Conservation (phyloP, 2,888 invertebrate genomes). For the Lymantria monacha region DNA sequence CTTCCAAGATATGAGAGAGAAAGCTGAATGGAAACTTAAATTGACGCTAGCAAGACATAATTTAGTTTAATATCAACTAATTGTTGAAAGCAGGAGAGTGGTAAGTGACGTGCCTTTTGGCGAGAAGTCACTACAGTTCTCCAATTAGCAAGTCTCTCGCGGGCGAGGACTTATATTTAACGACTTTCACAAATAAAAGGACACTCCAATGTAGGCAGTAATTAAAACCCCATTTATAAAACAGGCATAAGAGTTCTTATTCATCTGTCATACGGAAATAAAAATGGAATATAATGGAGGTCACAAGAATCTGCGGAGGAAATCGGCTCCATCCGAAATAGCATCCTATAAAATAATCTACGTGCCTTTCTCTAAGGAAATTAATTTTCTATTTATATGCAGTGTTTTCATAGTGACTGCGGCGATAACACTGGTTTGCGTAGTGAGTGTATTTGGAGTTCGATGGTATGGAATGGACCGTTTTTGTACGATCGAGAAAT, state of each 20-base stretch:
- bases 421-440: too few species aligned
- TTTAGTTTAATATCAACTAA: constrained; percentile 44
- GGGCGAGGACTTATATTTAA: constrained; percentile 40
- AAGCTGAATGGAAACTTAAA: constrained; percentile 48
- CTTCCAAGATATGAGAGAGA: constrained; percentile 34
- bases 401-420: too few species aligned
- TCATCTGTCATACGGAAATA: constrained; percentile 29
- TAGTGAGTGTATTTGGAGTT: too few species aligned
- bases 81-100: constrained; percentile 39
- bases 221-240: constrained; percentile 58
- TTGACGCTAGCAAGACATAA: constrained; percentile 41
- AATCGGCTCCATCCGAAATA: constrained; percentile 8
- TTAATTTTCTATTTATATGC: not conserved
- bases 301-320: constrained; percentile 6
- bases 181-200: constrained; percentile 53
- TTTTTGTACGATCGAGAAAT: too few species aligned
- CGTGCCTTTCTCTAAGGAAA: not conserved
- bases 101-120: constrained; percentile 48
- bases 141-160: constrained; percentile 48
- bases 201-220: constrained; percentile 43
- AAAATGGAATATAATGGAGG: constrained; percentile 30
- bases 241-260: constrained; percentile 35
- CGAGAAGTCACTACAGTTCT: constrained; percentile 45
- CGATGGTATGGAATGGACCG: too few species aligned
- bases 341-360: constrained; percentile 2